A percentile compares a stretch with the other conserved stretches of the same genome.
Conservation (phyloP, 2,888 invertebrate species). For the Lamproptera curius region DNA sequence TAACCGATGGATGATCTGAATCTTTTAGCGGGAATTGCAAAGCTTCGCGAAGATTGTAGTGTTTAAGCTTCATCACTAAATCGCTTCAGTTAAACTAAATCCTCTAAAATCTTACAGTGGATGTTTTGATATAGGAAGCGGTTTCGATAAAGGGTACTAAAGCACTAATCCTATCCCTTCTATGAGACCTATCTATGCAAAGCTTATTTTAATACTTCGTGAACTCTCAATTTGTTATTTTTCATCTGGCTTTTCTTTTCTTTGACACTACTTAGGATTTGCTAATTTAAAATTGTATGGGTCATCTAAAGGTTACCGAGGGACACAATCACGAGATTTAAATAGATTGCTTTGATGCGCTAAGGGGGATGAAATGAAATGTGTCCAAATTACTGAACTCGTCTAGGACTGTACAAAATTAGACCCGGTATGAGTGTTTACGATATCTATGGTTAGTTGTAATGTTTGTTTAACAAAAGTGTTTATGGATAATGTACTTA, state of each 20-base stretch:
- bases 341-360: slow-evolving; percentile 6
- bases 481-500: slow-evolving; percentile 31
- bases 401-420: slow-evolving; percentile 54
- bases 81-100: slow-evolving; percentile 52
- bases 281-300: slow-evolving; percentile 9
- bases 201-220: slow-evolving; percentile 57
- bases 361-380: slow-evolving; percentile 4
- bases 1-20: slow-evolving; percentile 28
- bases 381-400: slow-evolving; percentile 28
- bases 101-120: slow-evolving; percentile 47
- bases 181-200: slow-evolving; percentile 57
- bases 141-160: slow-evolving; percentile 50
- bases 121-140: slow-evolving; percentile 45
- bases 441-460: slow-evolving; percentile 76
- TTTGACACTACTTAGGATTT: slow-evolving; percentile 19
- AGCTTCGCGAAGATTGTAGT: slow-evolving; percentile 53
- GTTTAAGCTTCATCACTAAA: slow-evolving; percentile 49
- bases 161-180: slow-evolving; percentile 54
- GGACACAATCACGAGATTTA: slow-evolving; percentile 4
- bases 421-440: slow-evolving; percentile 58
- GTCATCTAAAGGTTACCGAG: slow-evolving; percentile 13
- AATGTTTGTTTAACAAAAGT: slow-evolving; percentile 43
- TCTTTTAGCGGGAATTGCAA: slow-evolving; percentile 50
- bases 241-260: slow-evolving; percentile 6
- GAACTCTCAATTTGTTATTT: slow-evolving; percentile 9